phyloP scores from a whole-genome alignment of 2,113 vertebrate genomes.

The Heloderma charlesbogerti region DNA sequence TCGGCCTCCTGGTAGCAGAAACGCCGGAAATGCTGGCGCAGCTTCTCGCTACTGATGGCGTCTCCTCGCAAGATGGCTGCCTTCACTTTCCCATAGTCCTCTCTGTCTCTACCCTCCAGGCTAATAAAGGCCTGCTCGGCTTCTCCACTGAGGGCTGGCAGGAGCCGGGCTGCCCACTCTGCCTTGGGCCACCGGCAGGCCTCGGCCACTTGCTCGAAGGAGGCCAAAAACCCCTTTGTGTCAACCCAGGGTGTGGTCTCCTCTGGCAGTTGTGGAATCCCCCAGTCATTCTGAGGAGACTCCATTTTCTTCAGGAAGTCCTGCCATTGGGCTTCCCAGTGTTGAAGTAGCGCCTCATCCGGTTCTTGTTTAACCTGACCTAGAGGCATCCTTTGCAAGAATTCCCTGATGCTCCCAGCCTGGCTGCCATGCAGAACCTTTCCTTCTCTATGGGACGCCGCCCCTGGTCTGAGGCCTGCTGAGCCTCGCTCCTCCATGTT shows the following conservation, averaged over 20 bases:
- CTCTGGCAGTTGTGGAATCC: not conserved
- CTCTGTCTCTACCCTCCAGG: not conserved
- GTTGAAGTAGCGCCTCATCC: not conserved
- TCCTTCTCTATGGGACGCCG: not conserved
- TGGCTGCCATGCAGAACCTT: not conserved
- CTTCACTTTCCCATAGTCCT: conserved; percentile 3
- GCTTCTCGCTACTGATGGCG: not conserved
- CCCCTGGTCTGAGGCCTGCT: not conserved
- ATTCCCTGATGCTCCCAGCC: not conserved
- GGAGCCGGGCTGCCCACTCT: not conserved
- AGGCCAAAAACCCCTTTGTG: not conserved
- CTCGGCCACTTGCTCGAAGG: not conserved
- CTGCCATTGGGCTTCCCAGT: not conserved
- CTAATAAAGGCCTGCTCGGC: not conserved
- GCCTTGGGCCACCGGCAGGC: not conserved
- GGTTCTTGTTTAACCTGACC: not conserved
- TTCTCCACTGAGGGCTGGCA: not conserved
- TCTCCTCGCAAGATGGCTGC: not conserved
- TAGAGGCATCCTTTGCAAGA: not conserved
- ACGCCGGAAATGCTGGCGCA: not conserved
- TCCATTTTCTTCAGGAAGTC: not conserved
- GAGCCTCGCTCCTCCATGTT: not conserved
- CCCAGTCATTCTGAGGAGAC: not conserved
- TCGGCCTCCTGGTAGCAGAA: conserved; percentile 1
- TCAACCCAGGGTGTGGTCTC: not conserved